Base-by-base conservation (phyloP, 1,140 invertebrate genomes). In the Scaptomyza pallida region DNA sequence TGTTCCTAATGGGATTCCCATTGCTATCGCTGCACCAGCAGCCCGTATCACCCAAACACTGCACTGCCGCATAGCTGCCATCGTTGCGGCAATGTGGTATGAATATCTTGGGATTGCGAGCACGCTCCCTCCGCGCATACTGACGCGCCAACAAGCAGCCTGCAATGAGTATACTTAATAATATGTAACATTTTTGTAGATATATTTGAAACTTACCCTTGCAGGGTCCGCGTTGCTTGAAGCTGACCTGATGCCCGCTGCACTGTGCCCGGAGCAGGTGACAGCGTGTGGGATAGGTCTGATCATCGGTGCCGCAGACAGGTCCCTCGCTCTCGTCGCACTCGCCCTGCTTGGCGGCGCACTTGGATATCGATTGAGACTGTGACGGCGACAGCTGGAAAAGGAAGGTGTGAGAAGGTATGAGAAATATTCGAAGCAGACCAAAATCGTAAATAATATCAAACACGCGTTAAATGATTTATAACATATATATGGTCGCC, bases 231-330 rank as follows among this genome's bases (percentile, higher is more conserved):
- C 93, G 93, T 86, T 95, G 94, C 68, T 95, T 95, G 44, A 96
- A 91, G 19, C 94, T 93, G 13, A 96, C 93, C 21, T 93, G 92
- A 67, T 94, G 93, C 1, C 94, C 94, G 73, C 94, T 93, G 91
- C 96, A 97, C 82, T 96, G 95, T 40, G 94, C 95, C 68, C 94
- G 93, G 77, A 95, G 93, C 50, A 97, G 93, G 57, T 95, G 94
- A 92, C 97, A 97, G 64, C 94, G 92, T 61, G 94, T 95, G 10
- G 94, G 92, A 93, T 97, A 97, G 37, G 95, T 97, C 51, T 94
- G 92, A 8, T 95, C 95, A 86, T 97, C 95, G 17, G 95, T 95
- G 61, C 96, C 96, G 85, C 96, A 97, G 26, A 97, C 95, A 6
- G 95, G 93, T 54, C 92, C 90, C 86, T 88, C 89, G 44, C 74